Evolutionary conservation across 2,888 invertebrate species (phyloP), one percentile per base, ranked within the genome.

Genomic region (Ormia ochracea): DNA sequence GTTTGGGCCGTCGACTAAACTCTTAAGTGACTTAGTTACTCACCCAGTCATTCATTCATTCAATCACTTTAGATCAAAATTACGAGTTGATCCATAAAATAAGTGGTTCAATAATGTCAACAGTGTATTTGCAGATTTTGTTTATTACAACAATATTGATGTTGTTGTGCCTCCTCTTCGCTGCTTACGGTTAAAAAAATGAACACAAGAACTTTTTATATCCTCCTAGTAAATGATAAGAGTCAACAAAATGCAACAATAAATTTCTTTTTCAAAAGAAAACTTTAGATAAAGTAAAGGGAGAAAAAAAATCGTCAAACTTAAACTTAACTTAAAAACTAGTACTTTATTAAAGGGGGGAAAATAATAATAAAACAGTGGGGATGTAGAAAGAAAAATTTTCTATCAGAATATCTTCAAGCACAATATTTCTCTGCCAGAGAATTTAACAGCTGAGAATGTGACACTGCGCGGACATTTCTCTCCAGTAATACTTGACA

Each of bases 201-300:
- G 19, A 21, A 31, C 48, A 21, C 7, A 68, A 52, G 10, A 63
- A 56, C 23, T 56, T 41, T 38, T 48, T 66, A 17, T 78, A 56
- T 73, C 78, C 78, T 74, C 58, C 58, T 59, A 75, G 52, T 59
- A 52, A 74, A 79, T 69, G 78, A 74, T 79, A 79, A 74, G 70
- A 69, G 70, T 79, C 74, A 79, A 79, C 74, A 65, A 69, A 69
- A 59, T 43, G 12, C 52, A 61, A 72, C 50, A 66, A 66, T 65
- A 58, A 74, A 66, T 50, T 33, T 17, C 58, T 58, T 43, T 41
- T 66, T 45, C 6, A 26, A 56, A 63, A 63, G 54, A 28, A 63
- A 63, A 65, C 56, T 73, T 38, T 12, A 17, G 28, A 33, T 19
- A 23, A 14, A 33, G 33, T 7, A n/a, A 1, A 21, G 17, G 26